These are phyloP conservation scores for Craseonycteris thonglongyai DNA, from an alignment of 2,113 vertebrate genomes.

Conservation along the genomic window DNA sequence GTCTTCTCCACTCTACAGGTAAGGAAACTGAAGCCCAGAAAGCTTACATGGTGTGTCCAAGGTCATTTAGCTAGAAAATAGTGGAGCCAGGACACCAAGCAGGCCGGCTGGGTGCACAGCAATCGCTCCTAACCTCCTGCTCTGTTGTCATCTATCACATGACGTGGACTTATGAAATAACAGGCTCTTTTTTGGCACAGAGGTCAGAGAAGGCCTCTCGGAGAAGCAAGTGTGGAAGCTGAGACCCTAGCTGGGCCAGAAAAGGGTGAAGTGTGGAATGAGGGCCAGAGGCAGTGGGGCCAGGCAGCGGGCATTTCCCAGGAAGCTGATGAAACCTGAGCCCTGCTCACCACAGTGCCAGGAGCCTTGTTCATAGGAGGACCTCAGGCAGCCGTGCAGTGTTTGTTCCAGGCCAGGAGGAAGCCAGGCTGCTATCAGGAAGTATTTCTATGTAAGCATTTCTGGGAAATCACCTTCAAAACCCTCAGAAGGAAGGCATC, in stretches of 20 bases:
- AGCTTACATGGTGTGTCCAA: not conserved
- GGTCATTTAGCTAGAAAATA: not conserved
- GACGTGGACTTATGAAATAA: not conserved
- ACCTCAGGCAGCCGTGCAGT: not conserved
- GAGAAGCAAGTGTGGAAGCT: not conserved
- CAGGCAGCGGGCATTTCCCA: not conserved
- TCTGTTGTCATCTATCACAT: not conserved
- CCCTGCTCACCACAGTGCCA: not conserved
- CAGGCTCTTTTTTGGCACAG: not conserved
- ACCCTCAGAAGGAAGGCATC: conserved; percentile 1
- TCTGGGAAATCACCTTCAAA: not conserved
- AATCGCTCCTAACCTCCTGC: not conserved
- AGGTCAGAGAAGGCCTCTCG: not conserved
- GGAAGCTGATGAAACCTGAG: not conserved
- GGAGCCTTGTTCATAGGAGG: too few relatives aligned
- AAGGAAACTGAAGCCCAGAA: not conserved
- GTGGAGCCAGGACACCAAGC: not conserved
- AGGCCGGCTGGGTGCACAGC: not conserved
- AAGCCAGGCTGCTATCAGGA: not conserved
- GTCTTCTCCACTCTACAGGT: too few relatives aligned
- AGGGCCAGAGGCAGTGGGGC: not conserved
- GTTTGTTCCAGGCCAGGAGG: not conserved
- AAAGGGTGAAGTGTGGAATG: not conserved
- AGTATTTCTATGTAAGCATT: not conserved
- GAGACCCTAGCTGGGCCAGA: not conserved